Base-by-base conservation (phyloP, 92 coral and sea anemone species). In the Siderastrea siderea region DNA sequence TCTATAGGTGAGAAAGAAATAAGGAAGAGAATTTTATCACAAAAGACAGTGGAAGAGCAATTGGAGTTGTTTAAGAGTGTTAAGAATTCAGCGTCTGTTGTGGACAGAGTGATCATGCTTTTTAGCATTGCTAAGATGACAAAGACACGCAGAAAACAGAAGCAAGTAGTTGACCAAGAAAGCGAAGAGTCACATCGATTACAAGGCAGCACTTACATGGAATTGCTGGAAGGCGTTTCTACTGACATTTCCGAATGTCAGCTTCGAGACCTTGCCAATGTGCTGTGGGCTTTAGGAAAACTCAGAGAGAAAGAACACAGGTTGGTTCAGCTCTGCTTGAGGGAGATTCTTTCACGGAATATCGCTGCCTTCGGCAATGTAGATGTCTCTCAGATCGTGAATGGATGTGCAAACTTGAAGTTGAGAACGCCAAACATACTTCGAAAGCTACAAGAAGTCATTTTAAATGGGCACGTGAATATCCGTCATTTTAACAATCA, bases 271-370 rank as follows among this genome's bases (percentile, higher is more conserved):
- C 73, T 79, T 64, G 84, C 61, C 7, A 49, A 62, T 66, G 47
- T 79, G 47, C 12, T 79, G 5, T 79, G 84, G 84, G 73, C 72
- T 50, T 65, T 79, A 45, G 84, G 73, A 49, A 63, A 48, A 65
- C 7, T 62, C 6, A 8, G 45, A 49, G 84, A 79, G 84, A 79
- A 79, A 19, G 73, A 79, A 3, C 71, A 79, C 71, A 17, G 49
- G 44, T 48, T 79, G 48, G 60, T 79, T 26, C n/a, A 11, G 16
- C 48, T 79, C 16, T 79, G 84, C 2, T 59, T 63, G 73, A 79
- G 46, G 2, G 73, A 62, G 84, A 79, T 79, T 65, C 62, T 79
- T 47, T 79, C 73, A 17, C 61, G 50, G 47, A 61, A 43, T 3
- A 79, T 79, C 73, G 3, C 7, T 3, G 71, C 61, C 61, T 63